Base-by-base conservation (phyloP, 92 coral and sea anemone genomes). In the Parazoanthus darwini region DNA sequence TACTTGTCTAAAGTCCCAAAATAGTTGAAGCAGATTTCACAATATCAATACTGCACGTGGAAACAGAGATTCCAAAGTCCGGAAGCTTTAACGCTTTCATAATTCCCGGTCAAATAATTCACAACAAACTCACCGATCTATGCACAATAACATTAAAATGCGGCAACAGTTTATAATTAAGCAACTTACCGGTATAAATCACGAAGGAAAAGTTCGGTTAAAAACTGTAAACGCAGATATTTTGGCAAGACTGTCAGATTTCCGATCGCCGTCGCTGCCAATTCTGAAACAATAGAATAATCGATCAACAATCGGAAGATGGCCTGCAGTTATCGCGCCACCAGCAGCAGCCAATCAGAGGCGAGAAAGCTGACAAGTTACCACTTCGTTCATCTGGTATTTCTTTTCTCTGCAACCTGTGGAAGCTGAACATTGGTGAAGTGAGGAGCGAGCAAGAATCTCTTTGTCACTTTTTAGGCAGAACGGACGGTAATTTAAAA, bases 341-440 rank as follows among this genome's bases (percentile, higher is more conserved):
- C 81, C 81, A 2, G 33, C 59, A 78, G 54, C 81, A 78, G 63
- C 81, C 81, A 78, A 78, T 78, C 81, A 78, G 81, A 39, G 1
- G 59, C 59, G 8, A 78, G 81, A 8, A 42, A 78, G 18, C 33
- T 78, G 81, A 22, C n/a, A 23, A 25, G 36, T n/a, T 75, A 38
- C 2, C 23, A 0, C 7, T 43, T 10, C 81, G 26, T 59, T 1
- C 20, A 4, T 15, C 26, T 14, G 16, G 16, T 3, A 18, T 13
- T 22, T 44, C 81, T 77, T 78, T 44, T 78, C 81, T 78, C 81
- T 22, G 58, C 54, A 23, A 78, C 56, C 8, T 8, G 59, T 78
- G 29, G 81, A 23, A 8, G 35, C 1, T 78, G 54, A 25, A 8
- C 35, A 1, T 23, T 0, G 33, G 59, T 43, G 37, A 26, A n/a